Evolutionary conservation across 2,797 vertebrate species (phyloP).

Genomic region (Crocodylus rhombifer): DNA sequence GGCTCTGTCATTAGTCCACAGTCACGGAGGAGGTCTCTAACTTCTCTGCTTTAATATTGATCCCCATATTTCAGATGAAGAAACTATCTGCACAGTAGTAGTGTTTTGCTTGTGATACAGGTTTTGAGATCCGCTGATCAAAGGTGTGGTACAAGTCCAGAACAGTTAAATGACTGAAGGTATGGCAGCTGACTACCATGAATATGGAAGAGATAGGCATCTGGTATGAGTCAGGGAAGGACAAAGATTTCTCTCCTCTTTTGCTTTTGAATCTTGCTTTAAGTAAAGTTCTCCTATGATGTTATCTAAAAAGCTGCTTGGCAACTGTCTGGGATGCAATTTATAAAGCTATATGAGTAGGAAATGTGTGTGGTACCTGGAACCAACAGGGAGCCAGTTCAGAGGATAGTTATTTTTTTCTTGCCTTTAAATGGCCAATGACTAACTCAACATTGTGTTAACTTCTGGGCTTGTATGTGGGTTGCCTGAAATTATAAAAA

Average conservation of each 20-base stretch:
- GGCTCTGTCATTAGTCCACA: neutral
- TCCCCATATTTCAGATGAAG: neutral
- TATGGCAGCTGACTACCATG: neutral
- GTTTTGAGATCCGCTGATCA: neutral
- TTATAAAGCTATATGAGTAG: neutral
- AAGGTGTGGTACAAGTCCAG: neutral
- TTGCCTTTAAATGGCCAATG: neutral
- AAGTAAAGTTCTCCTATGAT: neutral
- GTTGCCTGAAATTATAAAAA: neutral
- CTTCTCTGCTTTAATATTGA: neutral
- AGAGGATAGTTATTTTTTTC: neutral
- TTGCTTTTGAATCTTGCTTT: neutral
- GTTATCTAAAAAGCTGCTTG: neutral
- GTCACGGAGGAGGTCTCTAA: too few species aligned
- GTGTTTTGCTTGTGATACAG: accelerated
- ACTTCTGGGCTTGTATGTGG: neutral
- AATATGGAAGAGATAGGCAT: neutral
- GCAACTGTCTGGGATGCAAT: neutral
- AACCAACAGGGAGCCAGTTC: neutral
- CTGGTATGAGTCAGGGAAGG: neutral
- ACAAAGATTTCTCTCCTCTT: neutral
- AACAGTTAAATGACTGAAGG: neutral
- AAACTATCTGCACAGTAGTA: neutral
- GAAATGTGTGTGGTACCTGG: neutral
- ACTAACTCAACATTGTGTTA: neutral